Base-by-base conservation (phyloP, 2,113 vertebrate genomes). In the Actenoides hombroni region DNA sequence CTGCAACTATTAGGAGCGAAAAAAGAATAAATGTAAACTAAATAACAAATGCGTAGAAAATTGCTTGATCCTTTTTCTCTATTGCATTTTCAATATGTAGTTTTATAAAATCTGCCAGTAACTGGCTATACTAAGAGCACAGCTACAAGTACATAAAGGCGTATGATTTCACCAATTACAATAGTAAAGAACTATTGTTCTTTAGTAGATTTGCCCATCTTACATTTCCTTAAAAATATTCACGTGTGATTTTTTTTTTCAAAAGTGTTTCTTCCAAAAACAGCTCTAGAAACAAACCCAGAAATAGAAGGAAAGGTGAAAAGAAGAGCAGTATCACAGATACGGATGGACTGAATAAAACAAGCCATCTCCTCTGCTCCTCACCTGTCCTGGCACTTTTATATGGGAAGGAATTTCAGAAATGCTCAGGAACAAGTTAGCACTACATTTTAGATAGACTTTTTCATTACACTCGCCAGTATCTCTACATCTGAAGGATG, bases 391-490 rank as follows among this genome's bases (percentile, higher is more conserved):
- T 53, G 61, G 18, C 61, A 88, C 54, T 61, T 94, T 71, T 86
- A 73, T 44, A 83, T 39, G 65, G 81, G 54, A 92, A 95, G 73
- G 80, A 88, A 89, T 94, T 92, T 92, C 33, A 68, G 80, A 95
- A 92, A 92, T 69, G 82, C 33, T 74, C 25, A 65, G 68, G 53
- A 97, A 67, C 60, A 83, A 90, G 40, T 53, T 11, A 89, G 39
- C 68, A 60, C 28, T 64, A 40, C 42, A 80, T 69, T 91, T 93
- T 31, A 91, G 74, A 85, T 13, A 65, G 33, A 74, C 40, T n/a
- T 92, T 69, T 84, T 86, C 39, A 79, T 73, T 71, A 78, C 37
- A 37, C 48, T 96, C 75, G 18, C 23, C 82, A 95, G 23, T 42
- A 37, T 40, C 33, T 83, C n/a, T 73, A 26, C 21, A 91, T 67